Evolutionary conservation across 2,888 invertebrate species (phyloP).

Genomic region (Lasioglossum calceatum): DNA sequence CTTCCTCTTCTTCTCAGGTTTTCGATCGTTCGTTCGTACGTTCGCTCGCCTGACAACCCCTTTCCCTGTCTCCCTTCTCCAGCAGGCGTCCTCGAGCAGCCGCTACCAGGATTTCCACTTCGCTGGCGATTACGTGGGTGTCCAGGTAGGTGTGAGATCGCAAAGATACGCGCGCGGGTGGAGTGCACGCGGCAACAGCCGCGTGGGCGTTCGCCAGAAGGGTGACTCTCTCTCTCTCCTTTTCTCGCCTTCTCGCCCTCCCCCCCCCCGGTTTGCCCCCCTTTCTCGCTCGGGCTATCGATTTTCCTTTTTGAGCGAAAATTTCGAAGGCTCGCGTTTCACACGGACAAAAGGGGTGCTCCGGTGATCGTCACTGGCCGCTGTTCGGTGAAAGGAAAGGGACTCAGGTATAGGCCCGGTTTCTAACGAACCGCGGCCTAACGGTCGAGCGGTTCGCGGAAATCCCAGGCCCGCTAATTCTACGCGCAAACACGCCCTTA

Average conservation of each 20-base stretch:
- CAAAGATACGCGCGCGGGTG: conserved; percentile 52
- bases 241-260: not conserved
- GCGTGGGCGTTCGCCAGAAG: conserved; percentile 47
- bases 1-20: not conserved
- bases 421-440: not conserved
- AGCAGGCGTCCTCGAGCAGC: conserved; percentile 60
- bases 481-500: not conserved
- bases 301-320: conserved; percentile 68
- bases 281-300: conserved; percentile 42
- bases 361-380: not conserved
- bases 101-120: conserved; percentile 81
- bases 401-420: not conserved
- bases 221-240: not conserved
- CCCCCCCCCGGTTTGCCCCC: not conserved
- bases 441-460: not conserved
- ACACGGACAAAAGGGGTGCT: conserved; percentile 1
- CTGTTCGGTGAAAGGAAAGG: not conserved
- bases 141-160: conserved; percentile 62
- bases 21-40: conserved; percentile 3
- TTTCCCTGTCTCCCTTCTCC: conserved; percentile 2
- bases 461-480: conserved; percentile 19
- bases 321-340: conserved; percentile 55
- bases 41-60: conserved; percentile 7
- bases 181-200: conserved; percentile 50
- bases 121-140: conserved; percentile 75